Conservation (phyloP, 2,113 vertebrate genomes). For the Mirza zaza region DNA sequence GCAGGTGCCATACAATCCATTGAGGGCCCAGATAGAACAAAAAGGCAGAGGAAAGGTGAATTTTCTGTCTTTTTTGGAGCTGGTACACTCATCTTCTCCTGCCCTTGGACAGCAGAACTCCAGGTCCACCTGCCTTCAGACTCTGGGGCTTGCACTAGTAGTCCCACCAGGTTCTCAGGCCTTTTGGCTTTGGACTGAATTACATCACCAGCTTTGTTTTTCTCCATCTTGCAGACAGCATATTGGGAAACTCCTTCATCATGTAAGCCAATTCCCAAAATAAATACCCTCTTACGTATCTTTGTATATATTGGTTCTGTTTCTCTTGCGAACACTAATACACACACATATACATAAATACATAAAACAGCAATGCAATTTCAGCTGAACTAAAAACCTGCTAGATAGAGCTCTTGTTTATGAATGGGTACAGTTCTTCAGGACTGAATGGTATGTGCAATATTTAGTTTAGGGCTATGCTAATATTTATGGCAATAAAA, state of each 20-base stretch:
- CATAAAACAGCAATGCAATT: neutral
- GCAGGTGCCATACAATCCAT: no score
- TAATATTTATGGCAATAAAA: neutral
- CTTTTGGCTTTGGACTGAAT: neutral
- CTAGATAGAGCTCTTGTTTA: conserved; percentile 43
- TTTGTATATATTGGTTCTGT: neutral
- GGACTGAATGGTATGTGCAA: conserved; percentile 34
- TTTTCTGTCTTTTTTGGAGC: neutral
- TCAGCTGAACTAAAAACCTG: neutral
- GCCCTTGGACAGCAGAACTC: neutral
- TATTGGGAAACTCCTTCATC: no score
- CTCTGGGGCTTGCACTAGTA: neutral
- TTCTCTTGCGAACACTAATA: neutral
- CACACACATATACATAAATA: neutral
- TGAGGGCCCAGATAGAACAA: neutral
- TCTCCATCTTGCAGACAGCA: neutral
- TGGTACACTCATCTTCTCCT: no score
- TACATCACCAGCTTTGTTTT: neutral
- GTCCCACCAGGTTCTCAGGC: neutral
- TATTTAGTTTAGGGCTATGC: conserved; percentile 14
- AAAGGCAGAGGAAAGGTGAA: no score
- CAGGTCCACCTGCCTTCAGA: neutral
- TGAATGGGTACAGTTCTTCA: conserved; percentile 3
- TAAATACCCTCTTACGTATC: neutral
- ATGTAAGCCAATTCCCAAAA: neutral